phyloP scores from a whole-genome alignment of 1,140 invertebrate genomes.

The Eueides isabella region DNA sequence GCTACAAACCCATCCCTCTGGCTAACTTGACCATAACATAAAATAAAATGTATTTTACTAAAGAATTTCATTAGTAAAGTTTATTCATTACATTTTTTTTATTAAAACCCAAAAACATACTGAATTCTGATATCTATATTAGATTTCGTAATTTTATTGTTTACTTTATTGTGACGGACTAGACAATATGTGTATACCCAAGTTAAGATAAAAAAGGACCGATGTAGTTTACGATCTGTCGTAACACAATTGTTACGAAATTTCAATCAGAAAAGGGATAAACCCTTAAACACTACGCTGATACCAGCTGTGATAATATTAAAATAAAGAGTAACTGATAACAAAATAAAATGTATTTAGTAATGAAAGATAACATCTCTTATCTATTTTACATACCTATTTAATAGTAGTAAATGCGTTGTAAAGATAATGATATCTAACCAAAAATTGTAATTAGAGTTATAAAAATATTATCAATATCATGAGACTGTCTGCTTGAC shows the following conservation, averaged over 20 bases:
- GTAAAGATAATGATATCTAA: neutral
- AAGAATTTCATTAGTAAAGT: neutral
- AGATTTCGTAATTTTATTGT: neutral
- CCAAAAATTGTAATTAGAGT: neutral
- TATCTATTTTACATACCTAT: neutral
- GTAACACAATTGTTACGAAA: neutral
- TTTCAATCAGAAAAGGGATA: neutral
- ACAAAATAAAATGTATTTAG: neutral
- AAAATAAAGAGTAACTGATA: neutral
- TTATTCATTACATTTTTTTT: too few species aligned
- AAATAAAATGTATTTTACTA: slow-evolving; percentile 12
- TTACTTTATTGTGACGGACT: neutral
- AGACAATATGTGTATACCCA: neutral
- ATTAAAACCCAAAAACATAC: too few species aligned
- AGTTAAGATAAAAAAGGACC: neutral
- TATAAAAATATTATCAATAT: neutral
- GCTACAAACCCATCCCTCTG: slow-evolving; percentile 37
- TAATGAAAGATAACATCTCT: neutral
- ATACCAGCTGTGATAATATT: neutral
- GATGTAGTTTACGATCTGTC: neutral
- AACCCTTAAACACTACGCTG: neutral
- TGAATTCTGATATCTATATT: neutral
- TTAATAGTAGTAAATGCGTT: neutral
- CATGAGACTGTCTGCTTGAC: neutral
- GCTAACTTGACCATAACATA: neutral